Percentiles rank a stretch among this genome's conserved stretches.
Conservation (phyloP, 2,888 invertebrate genomes). For the Dendrolimus houi region DNA sequence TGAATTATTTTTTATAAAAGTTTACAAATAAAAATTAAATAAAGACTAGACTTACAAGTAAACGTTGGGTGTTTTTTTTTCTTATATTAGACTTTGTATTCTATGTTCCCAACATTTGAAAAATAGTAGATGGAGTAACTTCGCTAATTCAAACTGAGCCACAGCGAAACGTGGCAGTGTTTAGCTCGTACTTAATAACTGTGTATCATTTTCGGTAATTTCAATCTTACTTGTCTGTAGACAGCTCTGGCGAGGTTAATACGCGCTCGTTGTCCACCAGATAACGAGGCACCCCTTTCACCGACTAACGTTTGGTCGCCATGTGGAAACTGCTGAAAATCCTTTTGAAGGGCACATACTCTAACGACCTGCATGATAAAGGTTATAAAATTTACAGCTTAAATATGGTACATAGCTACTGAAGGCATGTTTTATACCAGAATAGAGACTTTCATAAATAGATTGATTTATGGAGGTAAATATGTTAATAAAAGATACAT, state of each 20-base stretch:
- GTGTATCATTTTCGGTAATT: background rate
- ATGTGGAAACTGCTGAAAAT: conserved; percentile 82
- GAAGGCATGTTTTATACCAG: background rate
- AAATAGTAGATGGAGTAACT: too few relatives aligned
- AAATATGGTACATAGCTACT: background rate
- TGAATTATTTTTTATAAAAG: too few relatives aligned
- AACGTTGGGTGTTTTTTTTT: too few relatives aligned
- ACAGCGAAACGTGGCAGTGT: too few relatives aligned
- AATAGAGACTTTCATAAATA: background rate
- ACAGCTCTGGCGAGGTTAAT: conserved; percentile 82
- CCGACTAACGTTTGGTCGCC: conserved; percentile 87
- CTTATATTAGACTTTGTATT: too few relatives aligned
- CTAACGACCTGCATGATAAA: conserved; percentile 62
- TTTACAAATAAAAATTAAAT: too few relatives aligned
- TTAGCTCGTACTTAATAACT: too few relatives aligned
- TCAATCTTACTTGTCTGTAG: conserved; percentile 72
- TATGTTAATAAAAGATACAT: too few relatives aligned
- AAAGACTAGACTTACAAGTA: too few relatives aligned
- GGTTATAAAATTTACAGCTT: background rate
- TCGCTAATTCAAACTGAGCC: too few relatives aligned
- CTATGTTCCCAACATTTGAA: too few relatives aligned
- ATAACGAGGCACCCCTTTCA: conserved; percentile 87
- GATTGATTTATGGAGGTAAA: too few relatives aligned
- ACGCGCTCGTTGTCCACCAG: conserved; percentile 89
- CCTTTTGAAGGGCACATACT: conserved; percentile 82